Conservation (phyloP, 1,140 invertebrate genomes). For the Magallana gigas region DNA sequence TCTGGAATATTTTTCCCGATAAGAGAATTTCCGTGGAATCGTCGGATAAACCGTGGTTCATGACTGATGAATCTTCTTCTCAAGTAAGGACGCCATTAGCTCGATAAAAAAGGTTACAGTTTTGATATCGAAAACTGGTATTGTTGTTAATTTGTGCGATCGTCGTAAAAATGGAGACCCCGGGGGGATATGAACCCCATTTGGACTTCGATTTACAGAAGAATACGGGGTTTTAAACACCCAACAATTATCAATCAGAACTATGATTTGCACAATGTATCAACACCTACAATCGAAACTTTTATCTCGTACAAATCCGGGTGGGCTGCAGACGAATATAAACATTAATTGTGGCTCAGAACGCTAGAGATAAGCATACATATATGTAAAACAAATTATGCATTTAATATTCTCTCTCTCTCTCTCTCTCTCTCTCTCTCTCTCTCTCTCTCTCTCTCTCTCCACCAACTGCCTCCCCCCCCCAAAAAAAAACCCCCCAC, state of each 20-base stretch:
- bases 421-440: too few species aligned
- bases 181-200: not conserved
- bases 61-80: not conserved
- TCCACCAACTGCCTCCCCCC: too few species aligned
- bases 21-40: conserved; percentile 14
- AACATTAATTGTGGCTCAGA: too few species aligned
- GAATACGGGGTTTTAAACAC: not conserved
- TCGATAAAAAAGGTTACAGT: not conserved
- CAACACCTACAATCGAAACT: not conserved
- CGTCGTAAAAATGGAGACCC: not conserved
- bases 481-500: too few species aligned
- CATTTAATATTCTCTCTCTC: too few species aligned
- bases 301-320: not conserved
- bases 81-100: not conserved
- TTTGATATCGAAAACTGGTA: not conserved
- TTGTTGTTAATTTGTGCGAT: conserved; percentile 6
- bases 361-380: too few species aligned
- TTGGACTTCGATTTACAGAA: not conserved
- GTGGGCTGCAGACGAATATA: not conserved
- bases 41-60: not conserved
- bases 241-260: not conserved
- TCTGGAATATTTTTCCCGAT: conserved; percentile 17
- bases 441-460: too few species aligned
- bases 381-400: too few species aligned
- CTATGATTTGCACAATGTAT: not conserved